Conservation (phyloP, 2,888 invertebrate genomes). For the Callinectes sapidus region DNA sequence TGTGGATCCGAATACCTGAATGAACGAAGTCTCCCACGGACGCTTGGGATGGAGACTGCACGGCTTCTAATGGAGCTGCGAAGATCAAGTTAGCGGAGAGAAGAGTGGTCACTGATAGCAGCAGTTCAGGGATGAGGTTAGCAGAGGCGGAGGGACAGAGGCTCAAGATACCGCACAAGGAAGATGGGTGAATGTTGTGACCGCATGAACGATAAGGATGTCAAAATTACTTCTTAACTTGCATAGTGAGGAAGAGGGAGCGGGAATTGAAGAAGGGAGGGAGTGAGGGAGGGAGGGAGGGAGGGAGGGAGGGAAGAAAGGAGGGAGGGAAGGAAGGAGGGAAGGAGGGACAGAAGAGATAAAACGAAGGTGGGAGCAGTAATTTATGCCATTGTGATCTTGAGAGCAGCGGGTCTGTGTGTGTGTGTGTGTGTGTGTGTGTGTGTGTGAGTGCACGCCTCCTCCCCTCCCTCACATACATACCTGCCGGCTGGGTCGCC, state of each 20-base stretch:
- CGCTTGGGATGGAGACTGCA: slow-evolving; percentile 3
- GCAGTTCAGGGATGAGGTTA: not conserved
- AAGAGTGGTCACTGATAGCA: not conserved
- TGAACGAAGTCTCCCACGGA: not conserved
- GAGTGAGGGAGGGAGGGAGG: not conserved
- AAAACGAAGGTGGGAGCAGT: slow-evolving; percentile 1
- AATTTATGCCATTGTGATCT: not conserved
- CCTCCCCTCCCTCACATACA: not conserved
- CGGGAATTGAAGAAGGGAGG: not conserved
- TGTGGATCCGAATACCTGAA: slow-evolving; percentile 12
- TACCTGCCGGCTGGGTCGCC: not conserved
- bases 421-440: slow-evolving; percentile 23
- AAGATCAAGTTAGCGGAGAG: slow-evolving; percentile 8
- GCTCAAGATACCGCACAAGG: not conserved
- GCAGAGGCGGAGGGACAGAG: not conserved
- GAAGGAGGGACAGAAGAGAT: slow-evolving; percentile 6
- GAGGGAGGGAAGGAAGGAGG: not conserved
- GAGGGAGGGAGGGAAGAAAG: not conserved
- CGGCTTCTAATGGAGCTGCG: not conserved
- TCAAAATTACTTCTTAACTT: not conserved
- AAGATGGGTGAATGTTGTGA: not conserved
- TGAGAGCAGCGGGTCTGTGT: not conserved
- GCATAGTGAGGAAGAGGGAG: not conserved
- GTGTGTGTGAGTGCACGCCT: not conserved
- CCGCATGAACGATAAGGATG: not conserved